A percentile compares a stretch with the other conserved stretches of the same genome.
Conservation (phyloP, 2,113 vertebrate genomes). For the Hippocampus abdominalis region DNA sequence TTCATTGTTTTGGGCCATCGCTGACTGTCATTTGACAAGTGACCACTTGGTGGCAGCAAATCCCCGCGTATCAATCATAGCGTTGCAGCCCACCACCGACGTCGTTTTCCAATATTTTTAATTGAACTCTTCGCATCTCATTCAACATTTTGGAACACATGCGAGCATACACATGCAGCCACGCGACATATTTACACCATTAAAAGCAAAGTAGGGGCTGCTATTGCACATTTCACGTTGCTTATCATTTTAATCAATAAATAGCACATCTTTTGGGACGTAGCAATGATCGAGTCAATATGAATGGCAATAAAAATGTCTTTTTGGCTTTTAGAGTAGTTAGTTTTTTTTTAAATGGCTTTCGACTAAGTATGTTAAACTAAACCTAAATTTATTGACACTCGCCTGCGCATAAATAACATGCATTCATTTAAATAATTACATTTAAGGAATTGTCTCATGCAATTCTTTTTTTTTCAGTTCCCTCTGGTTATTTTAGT, state of each 20-base stretch:
- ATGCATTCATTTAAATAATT: not conserved
- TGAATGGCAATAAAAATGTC: no score
- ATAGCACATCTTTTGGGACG: not conserved
- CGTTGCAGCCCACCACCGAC: no score
- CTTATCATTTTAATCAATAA: not conserved
- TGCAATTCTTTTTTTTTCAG: not conserved
- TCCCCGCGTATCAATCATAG: slow-evolving; percentile 12
- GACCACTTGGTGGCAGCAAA: slow-evolving; percentile 67
- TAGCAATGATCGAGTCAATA: not conserved
- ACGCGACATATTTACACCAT: not conserved
- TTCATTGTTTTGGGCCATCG: not conserved
- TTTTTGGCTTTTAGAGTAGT: not conserved
- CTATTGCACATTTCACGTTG: not conserved
- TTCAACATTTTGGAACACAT: not conserved
- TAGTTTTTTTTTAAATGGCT: not conserved
- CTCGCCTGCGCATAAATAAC: not conserved
- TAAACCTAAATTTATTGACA: not conserved
- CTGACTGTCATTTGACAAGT: not conserved
- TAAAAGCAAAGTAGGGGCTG: not conserved
- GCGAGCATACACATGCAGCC: not conserved
- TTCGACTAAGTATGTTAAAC: not conserved
- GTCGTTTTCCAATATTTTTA: not conserved
- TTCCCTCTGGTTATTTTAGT: not conserved
- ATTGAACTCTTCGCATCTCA: not conserved
- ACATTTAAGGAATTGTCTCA: not conserved